Conservation (phyloP, 2,797 vertebrate species). For the Sebastes diaconus region DNA sequence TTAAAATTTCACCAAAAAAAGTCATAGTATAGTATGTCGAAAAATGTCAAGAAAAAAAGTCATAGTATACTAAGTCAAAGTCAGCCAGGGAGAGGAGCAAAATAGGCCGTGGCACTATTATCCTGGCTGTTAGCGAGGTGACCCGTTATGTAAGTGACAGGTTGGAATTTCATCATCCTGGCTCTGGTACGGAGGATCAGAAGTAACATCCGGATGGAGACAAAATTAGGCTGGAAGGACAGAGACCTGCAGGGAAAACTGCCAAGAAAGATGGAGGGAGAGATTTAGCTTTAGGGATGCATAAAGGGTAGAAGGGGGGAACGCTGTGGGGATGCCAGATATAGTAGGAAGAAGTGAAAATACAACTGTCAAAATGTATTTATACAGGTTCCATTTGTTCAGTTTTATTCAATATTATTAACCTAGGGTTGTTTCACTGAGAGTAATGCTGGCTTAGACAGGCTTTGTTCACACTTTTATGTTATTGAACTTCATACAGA, state of each 20-base stretch:
- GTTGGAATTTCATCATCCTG: conserved; percentile 58
- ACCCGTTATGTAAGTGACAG: conserved; percentile 67
- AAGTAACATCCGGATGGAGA: conserved; percentile 37
- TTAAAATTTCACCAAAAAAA: no score
- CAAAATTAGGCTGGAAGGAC: no score
- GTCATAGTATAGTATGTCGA: no score
- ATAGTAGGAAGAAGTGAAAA: not conserved
- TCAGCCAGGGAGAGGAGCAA: no score
- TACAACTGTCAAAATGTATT: not conserved
- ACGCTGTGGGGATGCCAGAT: not conserved
- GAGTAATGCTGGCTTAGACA: not conserved
- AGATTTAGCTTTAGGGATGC: not conserved
- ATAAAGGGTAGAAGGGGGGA: not conserved
- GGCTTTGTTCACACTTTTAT: not conserved
- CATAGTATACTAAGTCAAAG: no score
- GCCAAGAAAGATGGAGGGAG: no score
- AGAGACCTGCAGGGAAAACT: no score
- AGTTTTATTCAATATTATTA: not conserved
- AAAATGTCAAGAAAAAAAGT: no score
- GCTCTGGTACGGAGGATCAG: conserved; percentile 28
- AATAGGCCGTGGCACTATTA: not conserved
- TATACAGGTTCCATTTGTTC: not conserved
- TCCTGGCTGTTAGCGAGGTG: conserved; percentile 17
- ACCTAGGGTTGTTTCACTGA: not conserved
- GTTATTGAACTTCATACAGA: not conserved